Conservation (phyloP, 2,888 invertebrate species). For the Nycteola revayana region DNA sequence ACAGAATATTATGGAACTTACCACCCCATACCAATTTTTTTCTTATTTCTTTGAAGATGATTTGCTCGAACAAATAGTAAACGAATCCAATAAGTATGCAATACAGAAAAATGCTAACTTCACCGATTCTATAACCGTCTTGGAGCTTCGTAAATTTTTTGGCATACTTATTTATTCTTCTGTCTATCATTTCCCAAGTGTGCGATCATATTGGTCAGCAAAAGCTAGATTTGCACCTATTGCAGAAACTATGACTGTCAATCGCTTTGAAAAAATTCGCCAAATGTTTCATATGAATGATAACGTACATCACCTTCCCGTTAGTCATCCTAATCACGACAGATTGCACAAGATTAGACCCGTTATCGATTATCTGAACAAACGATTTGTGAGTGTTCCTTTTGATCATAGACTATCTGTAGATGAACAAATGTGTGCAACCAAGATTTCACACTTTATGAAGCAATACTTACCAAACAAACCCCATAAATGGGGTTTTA, state of each 20-base stretch:
- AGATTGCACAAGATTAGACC: conserved; percentile 13
- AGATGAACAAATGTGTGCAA: conserved; percentile 42
- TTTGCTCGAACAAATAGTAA: conserved; percentile 26
- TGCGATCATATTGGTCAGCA: conserved; percentile 34
- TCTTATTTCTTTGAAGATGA: conserved; percentile 29
- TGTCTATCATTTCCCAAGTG: conserved; percentile 35
- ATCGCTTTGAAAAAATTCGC: conserved; percentile 1
- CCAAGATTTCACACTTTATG: conserved; percentile 36
- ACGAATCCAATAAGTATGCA: conserved; percentile 27
- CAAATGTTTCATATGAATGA: conserved; percentile 18
- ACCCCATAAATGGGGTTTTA: no score
- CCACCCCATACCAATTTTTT: conserved; percentile 39
- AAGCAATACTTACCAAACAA: conserved; percentile 40
- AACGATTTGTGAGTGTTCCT: conserved; percentile 28
- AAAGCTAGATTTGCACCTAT: conserved; percentile 38
- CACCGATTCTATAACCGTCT: conserved; percentile 35
- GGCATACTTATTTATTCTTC: conserved; percentile 38
- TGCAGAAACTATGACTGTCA: conserved; percentile 10
- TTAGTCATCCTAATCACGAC: conserved; percentile 9
- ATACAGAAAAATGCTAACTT: conserved; percentile 36
- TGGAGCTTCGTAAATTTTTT: conserved; percentile 23
- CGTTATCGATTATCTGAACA: no score
- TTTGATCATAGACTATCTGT: conserved; percentile 37
- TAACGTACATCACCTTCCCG: conserved; percentile 10
- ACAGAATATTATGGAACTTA: conserved; percentile 37